A percentile compares a stretch with the other conserved stretches of the same genome.
Evolutionary conservation across 1,140 invertebrate species (phyloP).

Genomic region (Scylla paramamosain): DNA sequence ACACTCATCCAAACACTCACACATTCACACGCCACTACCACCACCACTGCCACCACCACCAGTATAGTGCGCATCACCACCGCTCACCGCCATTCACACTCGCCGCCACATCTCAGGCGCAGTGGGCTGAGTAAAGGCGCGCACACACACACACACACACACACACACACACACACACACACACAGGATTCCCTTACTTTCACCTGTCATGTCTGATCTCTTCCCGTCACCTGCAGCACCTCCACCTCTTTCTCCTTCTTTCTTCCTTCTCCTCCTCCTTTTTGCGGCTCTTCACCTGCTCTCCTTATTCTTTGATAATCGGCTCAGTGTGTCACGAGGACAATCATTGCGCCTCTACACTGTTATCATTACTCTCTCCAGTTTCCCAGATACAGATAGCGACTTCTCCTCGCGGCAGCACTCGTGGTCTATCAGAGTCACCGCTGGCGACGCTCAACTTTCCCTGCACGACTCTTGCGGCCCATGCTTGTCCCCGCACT

Average conservation of each 20-base stretch:
- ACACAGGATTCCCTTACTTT: not conserved
- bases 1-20: not conserved
- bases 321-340: not conserved
- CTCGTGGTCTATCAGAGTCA: not conserved
- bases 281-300: too few species aligned
- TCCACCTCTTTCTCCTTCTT: not conserved
- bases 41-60: not conserved
- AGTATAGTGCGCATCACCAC: not conserved
- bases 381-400: not conserved
- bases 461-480: too few species aligned
- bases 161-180: not conserved
- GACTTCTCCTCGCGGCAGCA: not conserved
- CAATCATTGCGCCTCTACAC: not conserved
- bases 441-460: too few species aligned
- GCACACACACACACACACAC: not conserved
- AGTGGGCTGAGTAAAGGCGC: not conserved
- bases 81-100: not conserved
- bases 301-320: not conserved
- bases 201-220: not conserved
- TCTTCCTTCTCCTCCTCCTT: not conserved
- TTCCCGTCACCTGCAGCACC: not conserved
- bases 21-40: conserved; percentile 29
- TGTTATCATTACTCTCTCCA: not conserved
- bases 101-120: not conserved
- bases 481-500: too few species aligned